These are phyloP conservation scores for Rhynchonycteris naso DNA, from an alignment of 2,797 vertebrate species.

Conservation along the genomic window DNA sequence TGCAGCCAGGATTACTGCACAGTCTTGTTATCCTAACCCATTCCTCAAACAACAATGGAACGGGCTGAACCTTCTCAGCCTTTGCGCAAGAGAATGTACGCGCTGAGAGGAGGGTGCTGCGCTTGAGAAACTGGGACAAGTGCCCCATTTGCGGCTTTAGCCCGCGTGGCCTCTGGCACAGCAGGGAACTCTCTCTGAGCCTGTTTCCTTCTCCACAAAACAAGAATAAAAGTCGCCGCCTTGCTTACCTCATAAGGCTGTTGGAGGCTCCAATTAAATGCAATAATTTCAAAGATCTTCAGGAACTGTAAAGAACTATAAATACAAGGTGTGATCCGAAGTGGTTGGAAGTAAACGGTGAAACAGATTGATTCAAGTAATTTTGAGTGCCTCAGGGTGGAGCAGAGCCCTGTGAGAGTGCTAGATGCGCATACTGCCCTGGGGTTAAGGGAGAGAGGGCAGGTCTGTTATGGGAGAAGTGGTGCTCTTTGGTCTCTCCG, in stretches of 20 bases:
- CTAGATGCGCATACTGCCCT: background rate
- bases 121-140: background rate
- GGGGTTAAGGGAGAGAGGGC: background rate
- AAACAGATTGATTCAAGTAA: constrained; percentile 60
- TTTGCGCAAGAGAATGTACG: background rate
- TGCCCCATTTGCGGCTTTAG: background rate
- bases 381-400: constrained; percentile 14
- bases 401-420: background rate
- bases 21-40: background rate
- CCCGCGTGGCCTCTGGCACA: background rate
- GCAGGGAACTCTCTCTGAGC: background rate
- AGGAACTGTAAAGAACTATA: constrained; percentile 37
- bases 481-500: background rate
- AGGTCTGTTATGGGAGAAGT: background rate
- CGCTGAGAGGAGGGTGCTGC: background rate
- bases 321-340: constrained; percentile 66
- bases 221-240: constrained; percentile 1
- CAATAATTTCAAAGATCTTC: constrained; percentile 49
- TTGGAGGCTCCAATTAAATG: constrained; percentile 64
- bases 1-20: constrained; percentile 34
- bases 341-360: constrained; percentile 50
- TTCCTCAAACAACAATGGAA: constrained; percentile 40
- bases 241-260: constrained; percentile 66
- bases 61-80: background rate
- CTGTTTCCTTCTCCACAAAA: constrained; percentile 14